phyloP scores from a whole-genome alignment of 2,113 vertebrate species.

The Balaenoptera acutorostrata region DNA sequence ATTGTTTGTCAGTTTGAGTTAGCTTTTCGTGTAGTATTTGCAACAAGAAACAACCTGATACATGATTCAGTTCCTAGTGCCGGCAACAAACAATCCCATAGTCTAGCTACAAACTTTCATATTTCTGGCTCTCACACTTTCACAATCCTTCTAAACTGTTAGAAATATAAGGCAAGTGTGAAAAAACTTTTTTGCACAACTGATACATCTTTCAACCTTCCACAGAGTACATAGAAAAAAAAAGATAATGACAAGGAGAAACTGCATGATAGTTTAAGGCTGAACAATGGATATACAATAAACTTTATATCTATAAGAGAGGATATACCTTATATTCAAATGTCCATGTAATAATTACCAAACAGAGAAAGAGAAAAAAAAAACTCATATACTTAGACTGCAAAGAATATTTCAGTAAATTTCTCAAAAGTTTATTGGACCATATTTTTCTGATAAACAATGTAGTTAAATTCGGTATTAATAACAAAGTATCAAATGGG shows the following conservation, averaged over 20 bases:
- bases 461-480: neutral
- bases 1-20: neutral
- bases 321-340: neutral
- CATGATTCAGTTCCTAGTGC: neutral
- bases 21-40: neutral
- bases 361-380: neutral
- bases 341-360: neutral
- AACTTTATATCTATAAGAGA: neutral
- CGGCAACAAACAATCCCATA: neutral
- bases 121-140: neutral
- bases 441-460: neutral
- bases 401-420: slow-evolving; percentile 14
- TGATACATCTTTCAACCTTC: neutral
- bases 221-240: neutral
- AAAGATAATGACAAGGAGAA: neutral
- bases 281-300: neutral
- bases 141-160: neutral
- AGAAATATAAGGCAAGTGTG: neutral
- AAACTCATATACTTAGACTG: neutral
- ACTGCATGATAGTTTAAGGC: neutral
- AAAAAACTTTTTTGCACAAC: neutral
- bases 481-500: neutral
- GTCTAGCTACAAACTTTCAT: neutral
- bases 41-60: neutral
- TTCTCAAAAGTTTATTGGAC: neutral